Base-by-base conservation (phyloP, 2,888 invertebrate species). In the Tiphia femorata region DNA sequence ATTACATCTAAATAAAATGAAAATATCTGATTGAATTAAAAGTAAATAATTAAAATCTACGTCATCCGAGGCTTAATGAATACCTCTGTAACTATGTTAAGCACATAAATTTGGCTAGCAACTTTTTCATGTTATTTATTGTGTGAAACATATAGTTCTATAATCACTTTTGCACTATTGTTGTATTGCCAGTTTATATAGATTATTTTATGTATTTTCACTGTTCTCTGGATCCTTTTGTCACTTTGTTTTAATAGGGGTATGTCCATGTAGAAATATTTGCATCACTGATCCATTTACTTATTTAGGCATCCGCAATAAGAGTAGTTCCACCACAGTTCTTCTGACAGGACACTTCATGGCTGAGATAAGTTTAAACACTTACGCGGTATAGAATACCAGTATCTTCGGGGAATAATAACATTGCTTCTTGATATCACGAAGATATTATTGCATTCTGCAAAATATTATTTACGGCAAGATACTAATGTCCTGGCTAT, bases 81-180 rank as follows among this genome's bases (percentile, higher is more conserved):
- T 77, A 80, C 67, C 82, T 79, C 82, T 78, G 81, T 72, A 81
- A 79, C 70, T 81, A 82, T 81, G 82, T 82, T 77, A 80, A 80
- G 80, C 62, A 53, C 67, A 72, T 66, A 80, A 82, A 82, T 79
- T 80, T 81, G 80, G 81, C 83, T 83, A 82, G 80, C 82, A 82
- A 81, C 73, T 71, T 74, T 66, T 60, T 50, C 41, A 33, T 62
- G 44, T 53, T 19, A 42, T 30, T 17, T 52, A 29, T 29, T 19
- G 33, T 47, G 38, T 41, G 25, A 2, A 6, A 16, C 3, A 6
- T 23, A 63, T 35, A 29, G n/a, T 27, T 33, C n/a, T 19, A 56
- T 16, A 21, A 49, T 66, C 70, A 57, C 52, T 66, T 42, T 44
- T 50, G 44, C 37, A 55, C 54, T 42, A 57, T 60, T 46, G 53